Evolutionary conservation across 2,797 vertebrate genomes (phyloP).

Genomic region (Rhinichthys osculus): DNA sequence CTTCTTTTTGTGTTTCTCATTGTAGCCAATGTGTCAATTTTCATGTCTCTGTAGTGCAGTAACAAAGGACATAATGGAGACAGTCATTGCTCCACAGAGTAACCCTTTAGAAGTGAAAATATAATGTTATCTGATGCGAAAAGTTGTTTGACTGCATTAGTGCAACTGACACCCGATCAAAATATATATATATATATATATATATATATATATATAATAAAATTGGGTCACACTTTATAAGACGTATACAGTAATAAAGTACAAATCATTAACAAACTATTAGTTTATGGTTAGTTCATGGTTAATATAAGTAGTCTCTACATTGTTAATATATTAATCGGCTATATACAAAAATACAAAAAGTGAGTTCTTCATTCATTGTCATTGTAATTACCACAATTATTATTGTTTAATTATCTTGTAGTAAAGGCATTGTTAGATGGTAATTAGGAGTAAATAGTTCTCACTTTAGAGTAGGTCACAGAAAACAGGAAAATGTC

Average conservation of each 20-base stretch:
- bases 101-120: slow-evolving; percentile 2
- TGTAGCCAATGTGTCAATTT: slow-evolving; percentile 25
- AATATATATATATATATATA: not conserved
- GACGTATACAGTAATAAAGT: too few relatives aligned
- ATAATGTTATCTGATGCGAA: not conserved
- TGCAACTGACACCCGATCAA: not conserved
- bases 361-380: not conserved
- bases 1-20: slow-evolving; percentile 7
- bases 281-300: too few relatives aligned
- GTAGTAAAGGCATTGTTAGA: not conserved
- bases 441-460: not conserved
- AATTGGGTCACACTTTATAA: too few relatives aligned
- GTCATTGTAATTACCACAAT: not conserved
- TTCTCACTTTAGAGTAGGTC: not conserved
- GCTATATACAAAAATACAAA: too few relatives aligned
- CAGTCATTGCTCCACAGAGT: not conserved
- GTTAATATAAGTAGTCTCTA: too few relatives aligned
- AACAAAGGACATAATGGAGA: slow-evolving; percentile 18
- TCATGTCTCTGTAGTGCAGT: slow-evolving; percentile 7
- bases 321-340: too few relatives aligned
- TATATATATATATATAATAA: not conserved
- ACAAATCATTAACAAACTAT: too few relatives aligned
- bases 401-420: not conserved
- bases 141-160: not conserved
- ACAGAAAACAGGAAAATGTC: too few relatives aligned